phyloP scores from a whole-genome alignment of 2,888 invertebrate genomes.

The Drosophila acutilabella region DNA sequence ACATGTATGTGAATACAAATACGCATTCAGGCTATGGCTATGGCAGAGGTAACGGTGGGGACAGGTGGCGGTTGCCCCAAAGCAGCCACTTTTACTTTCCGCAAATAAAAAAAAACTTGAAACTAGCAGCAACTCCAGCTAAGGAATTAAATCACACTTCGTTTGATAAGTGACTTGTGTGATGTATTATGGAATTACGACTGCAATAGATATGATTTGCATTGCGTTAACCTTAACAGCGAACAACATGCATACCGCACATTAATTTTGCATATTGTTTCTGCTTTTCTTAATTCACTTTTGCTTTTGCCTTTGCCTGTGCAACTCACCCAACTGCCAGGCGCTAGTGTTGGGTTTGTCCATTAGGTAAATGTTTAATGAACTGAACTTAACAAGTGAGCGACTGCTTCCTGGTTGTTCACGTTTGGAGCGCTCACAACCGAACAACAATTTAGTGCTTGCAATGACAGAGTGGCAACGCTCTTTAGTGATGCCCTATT shows the following conservation, averaged over 20 bases:
- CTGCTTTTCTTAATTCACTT: conserved; percentile 50
- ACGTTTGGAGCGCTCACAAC: conserved; percentile 7
- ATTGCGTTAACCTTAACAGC: conserved; percentile 41
- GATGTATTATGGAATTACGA: conserved; percentile 31
- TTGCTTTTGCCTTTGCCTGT: conserved; percentile 56
- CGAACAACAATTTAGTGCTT: conserved; percentile 10
- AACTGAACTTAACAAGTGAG: conserved; percentile 38
- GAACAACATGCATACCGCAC: conserved; percentile 54
- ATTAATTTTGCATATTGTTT: conserved; percentile 57
- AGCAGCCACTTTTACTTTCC: conserved; percentile 72
- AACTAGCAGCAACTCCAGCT: conserved; percentile 27
- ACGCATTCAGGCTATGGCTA: conserved; percentile 32
- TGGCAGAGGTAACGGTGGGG: conserved; percentile 29
- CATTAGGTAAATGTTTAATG: conserved; percentile 42
- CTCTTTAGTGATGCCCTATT: neutral
- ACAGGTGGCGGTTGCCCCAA: conserved; percentile 33
- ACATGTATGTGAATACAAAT: conserved; percentile 41
- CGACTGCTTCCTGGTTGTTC: conserved; percentile 21
- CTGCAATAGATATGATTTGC: conserved; percentile 31
- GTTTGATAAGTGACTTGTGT: conserved; percentile 26
- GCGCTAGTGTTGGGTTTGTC: conserved; percentile 55
- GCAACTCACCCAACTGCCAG: conserved; percentile 61
- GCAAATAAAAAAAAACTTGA: conserved; percentile 42
- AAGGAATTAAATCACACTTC: conserved; percentile 28
- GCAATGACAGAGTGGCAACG: conserved; percentile 24